phyloP scores from a whole-genome alignment of 2,888 invertebrate species.

The Emmelina monodactyla region DNA sequence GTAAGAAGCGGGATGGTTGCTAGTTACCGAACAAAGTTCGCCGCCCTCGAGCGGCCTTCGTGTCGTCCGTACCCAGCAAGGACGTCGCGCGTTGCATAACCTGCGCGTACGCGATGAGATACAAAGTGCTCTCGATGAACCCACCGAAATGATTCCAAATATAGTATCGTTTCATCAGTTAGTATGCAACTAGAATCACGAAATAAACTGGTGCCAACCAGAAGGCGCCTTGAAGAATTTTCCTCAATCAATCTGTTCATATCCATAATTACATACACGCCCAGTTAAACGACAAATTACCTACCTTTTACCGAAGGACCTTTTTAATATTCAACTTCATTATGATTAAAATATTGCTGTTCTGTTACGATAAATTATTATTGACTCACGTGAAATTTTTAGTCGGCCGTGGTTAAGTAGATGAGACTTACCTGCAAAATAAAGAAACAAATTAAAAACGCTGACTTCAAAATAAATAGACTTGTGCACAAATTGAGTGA shows the following conservation, averaged over 20 bases:
- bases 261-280: conserved; percentile 12
- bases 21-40: conserved; percentile 31
- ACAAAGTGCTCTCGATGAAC: background rate
- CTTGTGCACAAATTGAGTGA: too few species aligned
- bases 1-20: conserved; percentile 37
- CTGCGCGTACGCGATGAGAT: conserved; percentile 35
- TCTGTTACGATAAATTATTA: too few species aligned
- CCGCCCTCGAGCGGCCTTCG: conserved; percentile 40
- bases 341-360: too few species aligned
- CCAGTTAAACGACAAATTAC: conserved; percentile 24
- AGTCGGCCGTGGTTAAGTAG: too few species aligned
- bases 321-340: conserved; percentile 42
- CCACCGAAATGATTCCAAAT: too few species aligned
- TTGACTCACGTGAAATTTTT: too few species aligned
- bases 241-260: background rate
- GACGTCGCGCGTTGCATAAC: conserved; percentile 60
- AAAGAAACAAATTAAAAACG: too few species aligned
- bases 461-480: too few species aligned
- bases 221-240: conserved; percentile 1
- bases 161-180: too few species aligned
- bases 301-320: conserved; percentile 29
- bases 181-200: too few species aligned
- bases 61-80: conserved; percentile 34
- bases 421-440: too few species aligned
- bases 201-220: conserved; percentile 8